Conservation (phyloP, 2,888 invertebrate species). For the Papilio protenor region DNA sequence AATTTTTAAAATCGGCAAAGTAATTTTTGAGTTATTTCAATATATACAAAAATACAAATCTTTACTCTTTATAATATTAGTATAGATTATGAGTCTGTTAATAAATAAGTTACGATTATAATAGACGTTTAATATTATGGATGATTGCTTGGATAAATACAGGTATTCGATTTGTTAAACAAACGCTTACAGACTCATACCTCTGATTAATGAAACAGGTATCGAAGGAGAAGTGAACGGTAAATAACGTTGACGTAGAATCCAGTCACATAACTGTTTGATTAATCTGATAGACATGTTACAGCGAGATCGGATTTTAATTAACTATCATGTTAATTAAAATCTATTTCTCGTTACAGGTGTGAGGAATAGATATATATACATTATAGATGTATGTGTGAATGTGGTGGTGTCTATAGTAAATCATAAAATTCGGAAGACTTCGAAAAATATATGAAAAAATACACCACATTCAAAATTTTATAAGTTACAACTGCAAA, state of each 20-base stretch:
- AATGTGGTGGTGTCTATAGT: not conserved
- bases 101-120: not conserved
- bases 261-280: slow-evolving; percentile 3
- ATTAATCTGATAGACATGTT: not conserved
- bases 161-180: not conserved
- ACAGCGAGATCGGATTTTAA: not conserved
- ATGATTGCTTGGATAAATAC: not conserved
- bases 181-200: slow-evolving; percentile 3
- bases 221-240: slow-evolving; percentile 3
- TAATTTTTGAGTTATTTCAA: too few relatives aligned
- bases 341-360: not conserved
- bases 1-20: too few relatives aligned
- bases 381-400: not conserved
- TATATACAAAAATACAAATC: too few relatives aligned
- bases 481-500: too few relatives aligned
- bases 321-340: slow-evolving; percentile 13
- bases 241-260: slow-evolving; percentile 5
- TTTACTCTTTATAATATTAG: too few relatives aligned
- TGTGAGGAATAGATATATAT: not conserved
- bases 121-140: not conserved
- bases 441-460: too few relatives aligned
- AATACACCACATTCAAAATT: too few relatives aligned
- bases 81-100: too few relatives aligned
- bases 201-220: not conserved
- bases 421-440: not conserved